These are phyloP conservation scores for Antrozous pallidus DNA, from an alignment of 2,797 vertebrate species.

Conservation along the genomic window DNA sequence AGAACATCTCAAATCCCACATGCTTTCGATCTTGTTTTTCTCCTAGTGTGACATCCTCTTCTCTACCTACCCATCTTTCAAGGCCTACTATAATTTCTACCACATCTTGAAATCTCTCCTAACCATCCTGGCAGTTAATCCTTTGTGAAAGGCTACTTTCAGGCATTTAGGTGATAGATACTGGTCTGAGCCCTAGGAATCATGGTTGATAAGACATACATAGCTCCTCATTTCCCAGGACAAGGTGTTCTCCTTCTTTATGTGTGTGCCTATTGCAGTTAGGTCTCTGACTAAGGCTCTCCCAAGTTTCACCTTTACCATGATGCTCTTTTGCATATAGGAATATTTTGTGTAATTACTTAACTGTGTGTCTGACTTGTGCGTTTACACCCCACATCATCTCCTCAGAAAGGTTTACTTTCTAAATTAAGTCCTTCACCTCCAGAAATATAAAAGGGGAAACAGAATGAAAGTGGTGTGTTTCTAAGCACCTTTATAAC, in stretches of 20 bases:
- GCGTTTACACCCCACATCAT: not conserved
- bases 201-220: not conserved
- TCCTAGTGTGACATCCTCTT: not conserved
- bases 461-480: not conserved
- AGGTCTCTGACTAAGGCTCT: not conserved
- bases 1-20: not conserved
- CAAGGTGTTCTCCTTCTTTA: not conserved
- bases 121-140: not conserved
- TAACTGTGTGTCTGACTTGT: not conserved
- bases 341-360: not conserved
- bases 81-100: not conserved
- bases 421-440: not conserved
- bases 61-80: not conserved
- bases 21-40: not conserved
- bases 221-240: not conserved
- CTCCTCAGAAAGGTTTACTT: constrained; percentile 1
- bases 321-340: not conserved
- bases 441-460: not conserved
- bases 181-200: not conserved
- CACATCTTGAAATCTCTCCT: not conserved
- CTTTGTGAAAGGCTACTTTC: not conserved
- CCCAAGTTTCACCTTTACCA: not conserved
- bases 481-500: constrained; percentile 31
- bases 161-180: not conserved
- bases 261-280: not conserved